Percentiles rank a stretch among this genome's conserved stretches.
Conservation (phyloP, 2,113 vertebrate genomes). For the Triplophysa tibetana region DNA sequence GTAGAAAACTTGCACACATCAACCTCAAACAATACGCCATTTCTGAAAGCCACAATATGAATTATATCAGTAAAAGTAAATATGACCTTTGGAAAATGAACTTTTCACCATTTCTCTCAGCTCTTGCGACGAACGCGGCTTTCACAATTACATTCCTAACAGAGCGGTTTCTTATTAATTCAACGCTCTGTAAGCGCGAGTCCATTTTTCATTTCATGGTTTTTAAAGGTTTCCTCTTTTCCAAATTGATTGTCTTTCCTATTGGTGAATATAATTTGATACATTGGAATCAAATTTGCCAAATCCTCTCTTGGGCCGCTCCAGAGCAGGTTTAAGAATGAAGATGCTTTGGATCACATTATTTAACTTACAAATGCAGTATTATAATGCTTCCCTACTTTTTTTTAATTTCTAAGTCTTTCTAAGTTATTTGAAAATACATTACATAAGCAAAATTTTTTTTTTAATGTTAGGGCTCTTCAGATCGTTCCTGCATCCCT, state of each 20-base stretch:
- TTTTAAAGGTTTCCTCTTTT: constrained; percentile 44
- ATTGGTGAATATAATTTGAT: constrained; percentile 34
- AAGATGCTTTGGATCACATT: constrained; percentile 5
- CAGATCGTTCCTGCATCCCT: neutral
- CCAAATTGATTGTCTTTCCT: constrained; percentile 46
- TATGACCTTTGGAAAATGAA: constrained; percentile 40
- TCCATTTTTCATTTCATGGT: constrained; percentile 50
- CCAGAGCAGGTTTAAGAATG: constrained; percentile 7
- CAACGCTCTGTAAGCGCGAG: constrained; percentile 19
- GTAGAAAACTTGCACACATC: neutral
- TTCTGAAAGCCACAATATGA: neutral
- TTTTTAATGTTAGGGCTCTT: neutral
- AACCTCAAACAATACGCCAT: constrained; percentile 12
- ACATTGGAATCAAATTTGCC: constrained; percentile 31
- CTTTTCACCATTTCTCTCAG: constrained; percentile 18
- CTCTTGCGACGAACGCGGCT: constrained; percentile 10
- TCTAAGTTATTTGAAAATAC: too few relatives aligned
- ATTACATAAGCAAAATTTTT: too few relatives aligned
- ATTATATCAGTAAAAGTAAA: constrained; percentile 34
- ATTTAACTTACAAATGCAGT: constrained; percentile 44
- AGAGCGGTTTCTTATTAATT: constrained; percentile 38
- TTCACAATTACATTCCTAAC: constrained; percentile 18
- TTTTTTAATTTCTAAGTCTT: too few relatives aligned
- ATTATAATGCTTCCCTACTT: too few relatives aligned
- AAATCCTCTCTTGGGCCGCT: neutral